Evolutionary conservation across 1,140 invertebrate genomes (phyloP).

Genomic region (Nephila pilipes): DNA sequence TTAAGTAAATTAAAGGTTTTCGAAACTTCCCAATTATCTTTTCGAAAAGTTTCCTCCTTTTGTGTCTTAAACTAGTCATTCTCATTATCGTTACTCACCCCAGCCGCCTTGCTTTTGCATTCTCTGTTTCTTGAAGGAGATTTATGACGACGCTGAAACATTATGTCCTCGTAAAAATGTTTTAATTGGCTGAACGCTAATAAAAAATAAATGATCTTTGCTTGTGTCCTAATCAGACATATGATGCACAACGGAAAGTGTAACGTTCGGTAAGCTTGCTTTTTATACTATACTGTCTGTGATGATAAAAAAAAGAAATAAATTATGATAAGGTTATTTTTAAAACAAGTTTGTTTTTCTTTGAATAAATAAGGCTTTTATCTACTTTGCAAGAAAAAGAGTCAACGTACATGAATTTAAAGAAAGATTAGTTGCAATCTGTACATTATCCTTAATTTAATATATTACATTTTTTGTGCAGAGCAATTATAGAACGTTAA

Average conservation of each 20-base stretch:
- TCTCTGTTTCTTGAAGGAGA: slow-evolving; percentile 13
- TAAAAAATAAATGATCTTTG: neutral
- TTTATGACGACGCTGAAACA: neutral
- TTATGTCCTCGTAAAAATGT: slow-evolving; percentile 23
- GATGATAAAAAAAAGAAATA: neutral
- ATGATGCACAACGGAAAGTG: no score
- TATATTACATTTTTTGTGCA: no score
- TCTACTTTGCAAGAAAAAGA: no score
- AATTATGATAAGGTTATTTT: no score
- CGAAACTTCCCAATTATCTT: slow-evolving; percentile 47
- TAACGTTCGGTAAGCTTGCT: no score
- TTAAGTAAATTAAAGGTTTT: slow-evolving; percentile 63
- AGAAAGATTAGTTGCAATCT: no score
- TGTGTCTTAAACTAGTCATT: slow-evolving; percentile 38
- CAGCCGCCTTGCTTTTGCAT: neutral
- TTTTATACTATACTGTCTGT: neutral
- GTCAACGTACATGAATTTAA: no score
- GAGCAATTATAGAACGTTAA: no score
- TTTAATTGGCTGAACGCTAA: slow-evolving; percentile 26
- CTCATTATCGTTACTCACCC: slow-evolving; percentile 10
- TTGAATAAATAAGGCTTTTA: no score
- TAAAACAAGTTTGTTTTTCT: no score
- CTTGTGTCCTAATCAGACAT: neutral
- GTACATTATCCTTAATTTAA: no score
- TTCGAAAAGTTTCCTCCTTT: slow-evolving; percentile 21